Percentiles rank a stretch among this genome's conserved stretches.
These are phyloP conservation scores for Cephalopterus ornatus DNA, from an alignment of 2,113 vertebrate species.

Conservation along the genomic window DNA sequence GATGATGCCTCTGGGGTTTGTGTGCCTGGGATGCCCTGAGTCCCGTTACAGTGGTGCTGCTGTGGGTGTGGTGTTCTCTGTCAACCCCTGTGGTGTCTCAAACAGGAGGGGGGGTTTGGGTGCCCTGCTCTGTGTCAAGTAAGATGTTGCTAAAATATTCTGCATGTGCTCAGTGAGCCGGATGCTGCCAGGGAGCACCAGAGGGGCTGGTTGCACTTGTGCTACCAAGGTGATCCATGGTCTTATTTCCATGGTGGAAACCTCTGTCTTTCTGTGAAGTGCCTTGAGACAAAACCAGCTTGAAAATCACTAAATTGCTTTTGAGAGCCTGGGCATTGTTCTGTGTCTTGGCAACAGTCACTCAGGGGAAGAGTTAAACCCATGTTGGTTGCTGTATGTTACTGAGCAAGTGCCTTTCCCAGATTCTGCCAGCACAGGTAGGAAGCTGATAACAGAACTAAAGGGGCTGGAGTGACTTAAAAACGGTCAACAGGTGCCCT, in stretches of 20 bases:
- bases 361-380: neutral
- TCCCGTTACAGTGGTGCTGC: neutral
- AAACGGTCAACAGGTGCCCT: neutral
- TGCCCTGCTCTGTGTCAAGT: rapidly evolving
- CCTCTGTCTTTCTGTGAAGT: neutral
- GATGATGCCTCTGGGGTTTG: neutral
- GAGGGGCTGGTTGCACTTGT: neutral
- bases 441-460: neutral
- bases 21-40: neutral
- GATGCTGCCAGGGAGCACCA: neutral
- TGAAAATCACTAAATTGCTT: neutral
- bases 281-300: neutral
- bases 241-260: neutral
- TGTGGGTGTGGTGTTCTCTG: neutral
- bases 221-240: neutral
- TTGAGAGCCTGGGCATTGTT: neutral
- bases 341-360: neutral
- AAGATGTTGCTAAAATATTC: neutral
- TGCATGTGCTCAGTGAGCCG: rapidly evolving
- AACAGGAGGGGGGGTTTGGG: neutral
- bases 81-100: neutral
- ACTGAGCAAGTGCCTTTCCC: neutral
- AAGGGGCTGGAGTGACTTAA: neutral
- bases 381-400: neutral
- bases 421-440: neutral